A percentile compares a stretch with the other conserved stretches of the same genome.
phyloP scores from a whole-genome alignment of 2,888 invertebrate species.

The Athalia cordata region DNA sequence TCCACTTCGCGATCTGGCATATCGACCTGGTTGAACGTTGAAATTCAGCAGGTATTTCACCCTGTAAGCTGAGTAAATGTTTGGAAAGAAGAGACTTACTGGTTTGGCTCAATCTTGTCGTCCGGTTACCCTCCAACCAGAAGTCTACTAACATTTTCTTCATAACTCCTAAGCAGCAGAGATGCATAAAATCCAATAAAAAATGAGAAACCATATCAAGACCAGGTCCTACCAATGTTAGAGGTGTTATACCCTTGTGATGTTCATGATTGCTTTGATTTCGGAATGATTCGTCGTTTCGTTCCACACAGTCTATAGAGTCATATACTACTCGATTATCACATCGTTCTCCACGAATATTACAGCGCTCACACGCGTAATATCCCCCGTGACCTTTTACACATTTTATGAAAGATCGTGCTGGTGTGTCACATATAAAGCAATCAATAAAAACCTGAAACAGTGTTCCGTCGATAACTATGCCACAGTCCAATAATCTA shows the following conservation, averaged over 20 bases:
- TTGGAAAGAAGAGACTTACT: not conserved
- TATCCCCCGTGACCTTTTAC: not conserved
- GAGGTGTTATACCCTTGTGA: slow-evolving; percentile 46
- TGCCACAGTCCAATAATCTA: not conserved
- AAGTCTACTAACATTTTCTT: slow-evolving; percentile 14
- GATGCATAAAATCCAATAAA: slow-evolving; percentile 50
- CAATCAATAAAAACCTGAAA: not conserved
- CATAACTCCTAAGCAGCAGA: slow-evolving; percentile 47
- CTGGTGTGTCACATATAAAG: slow-evolving; percentile 1
- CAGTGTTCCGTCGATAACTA: not conserved
- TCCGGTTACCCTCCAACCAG: not conserved
- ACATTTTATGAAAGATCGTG: not conserved
- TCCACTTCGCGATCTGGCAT: slow-evolving; percentile 48
- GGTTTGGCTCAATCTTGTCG: not conserved
- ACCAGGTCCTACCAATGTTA: slow-evolving; percentile 38
- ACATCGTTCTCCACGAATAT: slow-evolving; percentile 40
- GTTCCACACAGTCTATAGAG: not conserved
- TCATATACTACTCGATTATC: slow-evolving; percentile 9
- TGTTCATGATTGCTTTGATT: slow-evolving; percentile 41
- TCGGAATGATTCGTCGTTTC: slow-evolving; percentile 2
- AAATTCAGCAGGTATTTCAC: slow-evolving; percentile 49
- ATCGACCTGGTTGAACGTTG: slow-evolving; percentile 49
- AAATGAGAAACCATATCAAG: slow-evolving; percentile 50
- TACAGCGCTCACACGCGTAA: not conserved
- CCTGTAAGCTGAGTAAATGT: not conserved